Conservation (phyloP, 1,140 invertebrate species). For the Helicoverpa armigera region DNA sequence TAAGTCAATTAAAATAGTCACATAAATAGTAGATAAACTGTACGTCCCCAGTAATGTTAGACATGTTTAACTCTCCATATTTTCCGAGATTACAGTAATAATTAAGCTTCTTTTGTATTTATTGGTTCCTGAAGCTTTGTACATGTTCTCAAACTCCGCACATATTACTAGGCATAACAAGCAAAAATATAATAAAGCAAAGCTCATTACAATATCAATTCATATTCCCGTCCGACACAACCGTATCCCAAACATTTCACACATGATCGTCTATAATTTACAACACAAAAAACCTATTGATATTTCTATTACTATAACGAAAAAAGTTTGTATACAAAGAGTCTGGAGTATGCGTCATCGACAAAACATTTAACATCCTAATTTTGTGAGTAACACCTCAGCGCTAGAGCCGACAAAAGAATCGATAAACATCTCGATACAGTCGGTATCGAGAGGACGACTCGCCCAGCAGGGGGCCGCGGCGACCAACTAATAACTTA, state of each 20-base stretch:
- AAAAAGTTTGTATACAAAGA: slow-evolving; percentile 69
- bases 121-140: background rate
- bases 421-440: slow-evolving; percentile 74
- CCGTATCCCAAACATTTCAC: slow-evolving; percentile 51
- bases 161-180: slow-evolving; percentile 36
- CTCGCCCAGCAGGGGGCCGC: slow-evolving; percentile 71
- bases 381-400: slow-evolving; percentile 84
- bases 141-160: slow-evolving; percentile 1
- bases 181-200: slow-evolving; percentile 33
- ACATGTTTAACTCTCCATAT: background rate
- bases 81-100: slow-evolving; percentile 26
- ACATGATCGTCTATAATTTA: slow-evolving; percentile 57
- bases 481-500: slow-evolving; percentile 79
- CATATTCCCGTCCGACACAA: background rate
- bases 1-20: background rate
- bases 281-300: slow-evolving; percentile 70
- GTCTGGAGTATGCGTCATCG: slow-evolving; percentile 78
- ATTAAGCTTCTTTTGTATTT: background rate
- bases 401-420: slow-evolving; percentile 81
- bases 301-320: slow-evolving; percentile 75
- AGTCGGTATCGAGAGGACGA: slow-evolving; percentile 65
- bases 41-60: background rate
- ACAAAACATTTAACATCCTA: slow-evolving; percentile 84
- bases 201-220: slow-evolving; percentile 38
- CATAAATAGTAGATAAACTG: too few relatives aligned